Evolutionary conservation across 2,113 vertebrate genomes (phyloP).

Genomic region (Eulemur rufifrons): DNA sequence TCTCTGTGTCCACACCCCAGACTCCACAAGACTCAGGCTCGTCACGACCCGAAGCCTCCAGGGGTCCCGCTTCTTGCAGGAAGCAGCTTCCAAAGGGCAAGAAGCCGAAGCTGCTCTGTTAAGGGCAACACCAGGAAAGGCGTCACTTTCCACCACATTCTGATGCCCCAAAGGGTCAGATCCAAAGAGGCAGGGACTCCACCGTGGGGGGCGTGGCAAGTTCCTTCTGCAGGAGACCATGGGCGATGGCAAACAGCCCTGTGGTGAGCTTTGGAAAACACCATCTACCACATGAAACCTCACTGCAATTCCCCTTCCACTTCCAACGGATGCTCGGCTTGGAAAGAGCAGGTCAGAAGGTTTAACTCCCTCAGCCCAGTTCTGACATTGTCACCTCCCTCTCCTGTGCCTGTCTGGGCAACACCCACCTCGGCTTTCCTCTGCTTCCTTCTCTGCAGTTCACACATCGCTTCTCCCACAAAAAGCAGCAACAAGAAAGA

Average conservation of each 20-base stretch:
- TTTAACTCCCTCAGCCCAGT: neutral
- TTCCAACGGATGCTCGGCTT: neutral
- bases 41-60: neutral
- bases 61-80: neutral
- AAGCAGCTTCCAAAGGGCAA: neutral
- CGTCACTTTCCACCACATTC: neutral
- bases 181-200: neutral
- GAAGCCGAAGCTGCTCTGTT: neutral
- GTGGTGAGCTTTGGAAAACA: neutral
- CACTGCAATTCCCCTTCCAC: neutral
- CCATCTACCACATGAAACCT: neutral
- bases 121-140: neutral
- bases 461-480: neutral
- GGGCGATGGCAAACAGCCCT: too few species aligned
- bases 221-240: neutral
- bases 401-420: neutral
- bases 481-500: neutral
- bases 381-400: neutral
- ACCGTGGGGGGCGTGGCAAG: rapidly evolving
- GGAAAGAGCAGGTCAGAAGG: neutral
- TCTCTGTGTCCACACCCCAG: neutral
- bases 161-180: neutral
- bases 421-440: neutral
- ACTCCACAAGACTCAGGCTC: neutral
- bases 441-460: neutral